Percentiles rank a stretch among this genome's conserved stretches.
Evolutionary conservation across 2,113 vertebrate species (phyloP).

Genomic region (Hoplias malabaricus): DNA sequence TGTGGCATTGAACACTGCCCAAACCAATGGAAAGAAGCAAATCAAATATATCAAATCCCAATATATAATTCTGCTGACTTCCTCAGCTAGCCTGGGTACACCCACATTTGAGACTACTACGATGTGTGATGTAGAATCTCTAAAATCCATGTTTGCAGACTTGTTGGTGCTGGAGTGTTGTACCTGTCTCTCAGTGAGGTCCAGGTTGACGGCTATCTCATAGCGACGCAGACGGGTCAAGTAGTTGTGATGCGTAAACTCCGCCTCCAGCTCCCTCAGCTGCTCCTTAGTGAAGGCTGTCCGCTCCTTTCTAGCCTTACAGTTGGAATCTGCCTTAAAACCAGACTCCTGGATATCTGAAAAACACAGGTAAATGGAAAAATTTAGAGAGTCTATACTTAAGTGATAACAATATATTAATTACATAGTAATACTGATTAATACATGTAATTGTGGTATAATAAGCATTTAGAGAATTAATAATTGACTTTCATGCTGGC

Average conservation of each 20-base stretch:
- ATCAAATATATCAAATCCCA: too few species aligned
- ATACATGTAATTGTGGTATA: too few species aligned
- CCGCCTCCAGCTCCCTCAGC: constrained; percentile 90
- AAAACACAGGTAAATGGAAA: constrained; percentile 6
- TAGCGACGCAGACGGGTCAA: constrained; percentile 93
- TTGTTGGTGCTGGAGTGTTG: neutral
- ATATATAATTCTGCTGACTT: too few species aligned
- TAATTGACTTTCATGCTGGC: too few species aligned
- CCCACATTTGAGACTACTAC: neutral
- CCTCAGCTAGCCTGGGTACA: neutral
- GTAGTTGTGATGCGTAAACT: constrained; percentile 97
- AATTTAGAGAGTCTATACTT: too few species aligned
- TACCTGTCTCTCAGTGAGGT: constrained; percentile 96
- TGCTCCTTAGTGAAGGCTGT: constrained; percentile 97
- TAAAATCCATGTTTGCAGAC: too few species aligned
- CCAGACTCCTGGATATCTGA: constrained; percentile 67
- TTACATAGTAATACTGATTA: too few species aligned
- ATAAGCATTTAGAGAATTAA: too few species aligned
- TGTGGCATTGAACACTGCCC: too few species aligned
- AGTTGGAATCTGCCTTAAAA: constrained; percentile 78
- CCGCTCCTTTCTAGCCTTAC: constrained; percentile 90
- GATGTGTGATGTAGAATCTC: neutral
- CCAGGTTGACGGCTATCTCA: constrained; percentile 95
- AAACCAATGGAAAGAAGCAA: too few species aligned
- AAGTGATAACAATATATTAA: too few species aligned